Conservation (phyloP, 2,113 vertebrate genomes). For the Jaculus jaculus region DNA sequence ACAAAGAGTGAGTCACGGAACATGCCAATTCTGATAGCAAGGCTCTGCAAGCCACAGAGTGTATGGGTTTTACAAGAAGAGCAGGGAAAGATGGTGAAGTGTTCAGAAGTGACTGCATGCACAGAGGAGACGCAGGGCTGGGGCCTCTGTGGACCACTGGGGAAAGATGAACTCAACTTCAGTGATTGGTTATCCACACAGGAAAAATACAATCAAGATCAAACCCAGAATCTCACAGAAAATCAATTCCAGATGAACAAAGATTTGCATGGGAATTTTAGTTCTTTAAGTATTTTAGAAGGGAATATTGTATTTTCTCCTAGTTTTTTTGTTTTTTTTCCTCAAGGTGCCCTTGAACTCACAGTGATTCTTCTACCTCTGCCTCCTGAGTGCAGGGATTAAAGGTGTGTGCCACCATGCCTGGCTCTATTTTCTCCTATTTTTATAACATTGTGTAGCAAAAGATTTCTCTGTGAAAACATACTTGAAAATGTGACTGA, state of each 20-base stretch:
- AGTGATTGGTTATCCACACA: not conserved
- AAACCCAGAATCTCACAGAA: not conserved
- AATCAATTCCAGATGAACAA: constrained; percentile 49
- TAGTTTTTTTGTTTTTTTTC: too few species aligned
- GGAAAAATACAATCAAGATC: not conserved
- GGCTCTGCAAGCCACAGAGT: not conserved
- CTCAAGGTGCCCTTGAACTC: too few species aligned
- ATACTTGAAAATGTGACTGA: not conserved
- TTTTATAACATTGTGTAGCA: not conserved
- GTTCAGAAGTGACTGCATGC: too few species aligned
- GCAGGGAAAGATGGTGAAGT: not conserved
- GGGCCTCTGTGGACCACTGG: not conserved
- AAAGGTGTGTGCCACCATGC: too few species aligned
- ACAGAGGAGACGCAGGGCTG: too few species aligned
- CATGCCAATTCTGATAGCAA: not conserved
- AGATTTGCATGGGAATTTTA: constrained; percentile 14
- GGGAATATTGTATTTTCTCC: constrained; percentile 19
- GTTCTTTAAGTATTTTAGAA: constrained; percentile 48
- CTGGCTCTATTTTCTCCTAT: constrained; percentile 1
- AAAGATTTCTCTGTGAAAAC: constrained; percentile 11
- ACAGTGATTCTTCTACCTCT: too few species aligned
- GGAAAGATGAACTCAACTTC: not conserved
- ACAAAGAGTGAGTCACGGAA: not conserved
- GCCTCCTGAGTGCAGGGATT: too few species aligned
- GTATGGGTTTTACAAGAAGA: not conserved